These are phyloP conservation scores for Bettongia penicillata DNA, from an alignment of 2,113 vertebrate species.

Conservation along the genomic window DNA sequence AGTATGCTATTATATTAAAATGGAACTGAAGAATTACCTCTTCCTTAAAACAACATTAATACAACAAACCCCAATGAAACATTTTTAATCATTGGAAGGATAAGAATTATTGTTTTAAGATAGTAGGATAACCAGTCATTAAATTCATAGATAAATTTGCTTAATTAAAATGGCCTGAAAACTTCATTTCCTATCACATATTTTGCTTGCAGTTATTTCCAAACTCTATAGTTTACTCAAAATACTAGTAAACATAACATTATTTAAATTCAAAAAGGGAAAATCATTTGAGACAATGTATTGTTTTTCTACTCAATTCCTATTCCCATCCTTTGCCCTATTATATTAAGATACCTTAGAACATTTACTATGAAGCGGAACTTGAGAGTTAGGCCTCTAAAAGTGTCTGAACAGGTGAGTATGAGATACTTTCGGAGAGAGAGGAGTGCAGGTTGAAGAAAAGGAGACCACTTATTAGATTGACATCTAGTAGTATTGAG, in stretches of 20 bases:
- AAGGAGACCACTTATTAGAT: neutral
- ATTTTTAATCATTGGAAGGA: conserved; percentile 33
- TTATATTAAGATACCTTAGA: neutral
- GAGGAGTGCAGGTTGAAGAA: neutral
- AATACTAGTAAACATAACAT: neutral
- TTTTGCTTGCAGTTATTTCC: conserved; percentile 8
- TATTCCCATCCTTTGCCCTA: neutral
- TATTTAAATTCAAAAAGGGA: neutral
- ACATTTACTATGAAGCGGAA: neutral
- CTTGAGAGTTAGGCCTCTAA: neutral
- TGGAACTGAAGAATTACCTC: conserved; percentile 38
- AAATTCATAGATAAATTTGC: conserved; percentile 11
- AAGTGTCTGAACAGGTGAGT: neutral
- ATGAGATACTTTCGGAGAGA: neutral
- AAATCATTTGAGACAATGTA: fast-evolving
- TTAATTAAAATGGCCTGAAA: conserved; percentile 27
- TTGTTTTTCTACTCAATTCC: conserved; percentile 1
- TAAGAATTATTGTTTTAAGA: conserved; percentile 22
- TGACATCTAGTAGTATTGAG: neutral
- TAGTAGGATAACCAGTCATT: neutral
- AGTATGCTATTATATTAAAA: conserved; percentile 45
- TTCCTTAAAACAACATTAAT: conserved; percentile 6
- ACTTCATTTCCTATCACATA: neutral
- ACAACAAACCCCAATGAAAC: neutral
- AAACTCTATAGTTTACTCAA: neutral